A percentile compares a stretch with the other conserved stretches of the same genome.
Conservation (phyloP, 2,797 vertebrate species). For the Muscicapa comitata region DNA sequence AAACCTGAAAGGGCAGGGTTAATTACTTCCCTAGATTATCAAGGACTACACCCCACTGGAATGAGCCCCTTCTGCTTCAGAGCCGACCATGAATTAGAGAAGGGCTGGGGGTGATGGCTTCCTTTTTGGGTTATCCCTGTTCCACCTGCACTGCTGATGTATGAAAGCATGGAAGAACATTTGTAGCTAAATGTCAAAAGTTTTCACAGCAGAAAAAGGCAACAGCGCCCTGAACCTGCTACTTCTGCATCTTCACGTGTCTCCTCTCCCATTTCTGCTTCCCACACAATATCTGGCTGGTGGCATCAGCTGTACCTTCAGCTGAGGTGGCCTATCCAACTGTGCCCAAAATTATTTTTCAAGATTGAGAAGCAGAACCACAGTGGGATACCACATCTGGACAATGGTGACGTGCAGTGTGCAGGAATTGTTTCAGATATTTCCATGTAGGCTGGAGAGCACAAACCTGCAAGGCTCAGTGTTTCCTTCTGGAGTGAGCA, state of each 20-base stretch:
- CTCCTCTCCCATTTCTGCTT: not conserved
- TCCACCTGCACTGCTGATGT: not conserved
- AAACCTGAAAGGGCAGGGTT: not conserved
- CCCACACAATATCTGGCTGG: not conserved
- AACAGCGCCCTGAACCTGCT: not conserved
- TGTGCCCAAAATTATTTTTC: not conserved
- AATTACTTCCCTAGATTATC: not conserved
- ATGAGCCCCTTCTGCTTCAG: not conserved
- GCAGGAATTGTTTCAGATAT: not conserved
- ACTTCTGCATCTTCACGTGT: not conserved
- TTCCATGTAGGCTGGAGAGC: not conserved
- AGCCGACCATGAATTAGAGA: not conserved
- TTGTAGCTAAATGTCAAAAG: not conserved
- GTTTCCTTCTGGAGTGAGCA: not conserved
- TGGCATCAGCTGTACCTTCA: not conserved
- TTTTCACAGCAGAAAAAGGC: not conserved
- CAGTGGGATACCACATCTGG: not conserved
- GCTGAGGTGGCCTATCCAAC: not conserved
- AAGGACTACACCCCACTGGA: not conserved
- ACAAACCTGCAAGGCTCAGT: not conserved
- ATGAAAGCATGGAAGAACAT: not conserved
- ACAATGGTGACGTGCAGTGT: fast-evolving
- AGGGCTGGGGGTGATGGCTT: not conserved
- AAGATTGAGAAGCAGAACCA: not conserved
- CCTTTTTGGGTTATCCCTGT: not conserved